Evolutionary conservation across 2,797 vertebrate species (phyloP), one percentile per base, ranked within the genome.

Genomic region (Sternotherus odoratus): DNA sequence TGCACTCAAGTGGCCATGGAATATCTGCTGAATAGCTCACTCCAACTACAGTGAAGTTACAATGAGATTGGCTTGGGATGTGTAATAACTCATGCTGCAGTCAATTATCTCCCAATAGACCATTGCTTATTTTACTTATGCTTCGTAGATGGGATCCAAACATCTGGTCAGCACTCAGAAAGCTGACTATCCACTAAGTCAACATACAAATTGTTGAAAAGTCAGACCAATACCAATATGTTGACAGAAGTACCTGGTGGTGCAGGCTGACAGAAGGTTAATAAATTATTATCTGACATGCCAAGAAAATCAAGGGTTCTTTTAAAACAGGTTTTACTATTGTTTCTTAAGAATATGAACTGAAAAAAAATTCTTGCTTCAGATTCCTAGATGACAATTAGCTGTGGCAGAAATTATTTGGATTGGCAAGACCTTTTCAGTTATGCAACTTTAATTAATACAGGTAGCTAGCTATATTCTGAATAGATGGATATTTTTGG

Each of bases 381-480:
- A 93, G 91, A 91, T 89, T 95, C 92, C 89, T 88, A 95, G 92
- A 92, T 78, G 85, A 88, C 57, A 85, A 82, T 74, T 83, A 78
- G 87, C 51, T 96, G 93, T 5, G 48, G 92, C 86, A 86, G 89
- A 83, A 94, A 93, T 82, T 91, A 63, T 96, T 96, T 95, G 90
- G 36, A 26, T 96, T 96, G 94, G 95, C 79, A 95, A 90, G 79
- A 83, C 15, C 4, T 85, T 94, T 92, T 85, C 3, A 1, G 0
- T 90, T 94, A 91, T 95, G 79, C 57, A 86, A 0, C 80, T 91
- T 79, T 91, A 81, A 30, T 66, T 83, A 89, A 82, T 79, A 91
- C 1, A 0, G 89, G 82, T n/a, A 94, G 77, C 50, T 30, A 94
- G 77, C 50, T 87, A 69, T 84, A 85, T 60, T 79, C 79, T 94